Evolutionary conservation across 2,113 vertebrate genomes (phyloP).

Genomic region (Mesitornis unicolor): DNA sequence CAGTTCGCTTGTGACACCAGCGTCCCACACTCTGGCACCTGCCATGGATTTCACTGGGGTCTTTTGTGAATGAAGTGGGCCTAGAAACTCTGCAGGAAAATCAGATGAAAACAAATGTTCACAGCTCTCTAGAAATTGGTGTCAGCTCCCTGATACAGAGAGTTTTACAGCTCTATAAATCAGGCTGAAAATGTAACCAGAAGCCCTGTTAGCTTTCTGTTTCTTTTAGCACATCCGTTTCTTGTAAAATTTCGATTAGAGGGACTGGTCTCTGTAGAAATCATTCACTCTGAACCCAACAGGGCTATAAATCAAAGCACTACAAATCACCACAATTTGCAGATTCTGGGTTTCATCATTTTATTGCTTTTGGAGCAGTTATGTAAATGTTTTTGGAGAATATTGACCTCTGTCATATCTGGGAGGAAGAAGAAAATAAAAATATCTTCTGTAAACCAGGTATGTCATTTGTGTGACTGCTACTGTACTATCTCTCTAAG

Average conservation of each 20-base stretch:
- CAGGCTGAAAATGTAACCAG: conserved; percentile 70
- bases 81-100: conserved; percentile 34
- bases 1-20: not conserved
- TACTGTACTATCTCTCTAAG: not conserved
- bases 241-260: conserved; percentile 72
- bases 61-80: not conserved
- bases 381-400: not conserved
- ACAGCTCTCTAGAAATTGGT: conserved; percentile 63
- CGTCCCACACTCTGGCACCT: not conserved
- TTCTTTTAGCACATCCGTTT: conserved; percentile 73
- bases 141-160: conserved; percentile 64
- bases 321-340: conserved; percentile 56
- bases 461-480: not conserved
- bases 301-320: conserved; percentile 56
- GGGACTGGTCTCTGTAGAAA: conserved; percentile 62
- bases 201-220: conserved; percentile 65
- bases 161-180: conserved; percentile 71
- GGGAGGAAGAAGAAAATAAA: not conserved
- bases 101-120: conserved; percentile 59
- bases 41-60: not conserved
- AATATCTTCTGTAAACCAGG: not conserved
- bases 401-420: not conserved
- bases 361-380: conserved; percentile 23
- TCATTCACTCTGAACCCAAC: conserved; percentile 59
- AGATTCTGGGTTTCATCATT: conserved; percentile 51